phyloP scores from a whole-genome alignment of 2,888 invertebrate species.

The Omphaloscelis lunosa region DNA sequence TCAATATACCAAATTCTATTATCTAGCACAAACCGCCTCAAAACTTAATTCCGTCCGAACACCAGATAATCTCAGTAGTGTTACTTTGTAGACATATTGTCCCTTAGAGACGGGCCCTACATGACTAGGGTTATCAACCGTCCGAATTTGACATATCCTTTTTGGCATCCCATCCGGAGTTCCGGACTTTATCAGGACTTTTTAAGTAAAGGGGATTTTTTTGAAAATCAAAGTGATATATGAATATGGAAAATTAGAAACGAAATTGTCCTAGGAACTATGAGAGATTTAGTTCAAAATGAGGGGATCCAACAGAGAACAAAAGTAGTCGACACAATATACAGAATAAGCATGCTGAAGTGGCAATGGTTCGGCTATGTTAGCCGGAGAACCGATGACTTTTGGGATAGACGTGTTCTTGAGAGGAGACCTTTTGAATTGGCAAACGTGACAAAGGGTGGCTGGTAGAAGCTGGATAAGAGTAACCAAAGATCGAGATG shows the following conservation, averaged over 20 bases:
- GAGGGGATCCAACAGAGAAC: background rate
- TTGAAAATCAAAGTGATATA: background rate
- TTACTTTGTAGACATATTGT: constrained; percentile 52
- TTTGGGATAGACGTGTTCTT: background rate
- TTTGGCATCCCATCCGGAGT: background rate
- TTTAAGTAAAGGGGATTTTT: background rate
- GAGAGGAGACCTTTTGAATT: background rate
- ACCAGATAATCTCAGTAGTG: constrained; percentile 50
- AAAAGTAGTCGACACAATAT: background rate
- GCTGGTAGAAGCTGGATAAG: background rate
- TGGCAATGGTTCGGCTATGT: background rate
- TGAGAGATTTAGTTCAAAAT: background rate
- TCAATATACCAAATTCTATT: constrained; percentile 17
- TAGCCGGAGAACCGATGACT: background rate
- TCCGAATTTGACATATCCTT: background rate
- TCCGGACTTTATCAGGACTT: background rate
- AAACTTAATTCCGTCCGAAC: constrained; percentile 42
- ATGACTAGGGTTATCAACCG: constrained; percentile 32
- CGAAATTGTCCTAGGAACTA: background rate
- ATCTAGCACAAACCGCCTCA: constrained; percentile 20
- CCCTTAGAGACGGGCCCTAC: constrained; percentile 37
- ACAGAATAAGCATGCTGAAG: background rate
- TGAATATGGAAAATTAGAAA: background rate
- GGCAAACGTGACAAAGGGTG: background rate
- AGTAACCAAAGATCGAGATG: background rate